Evolutionary conservation across 2,888 invertebrate genomes (phyloP).

Genomic region (Caenorhabditis doughertyi): DNA sequence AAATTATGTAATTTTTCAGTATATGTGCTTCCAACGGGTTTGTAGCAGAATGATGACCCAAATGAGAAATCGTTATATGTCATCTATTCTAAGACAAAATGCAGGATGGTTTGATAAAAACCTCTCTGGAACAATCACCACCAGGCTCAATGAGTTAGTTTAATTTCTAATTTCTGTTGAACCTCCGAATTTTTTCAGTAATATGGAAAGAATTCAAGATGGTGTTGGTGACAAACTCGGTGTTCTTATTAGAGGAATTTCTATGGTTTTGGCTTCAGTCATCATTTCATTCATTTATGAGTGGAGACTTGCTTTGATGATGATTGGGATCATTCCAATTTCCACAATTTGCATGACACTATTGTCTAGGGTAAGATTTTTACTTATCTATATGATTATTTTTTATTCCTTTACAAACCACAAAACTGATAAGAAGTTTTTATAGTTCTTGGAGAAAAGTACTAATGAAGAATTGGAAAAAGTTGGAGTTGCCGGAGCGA

Average conservation of each 20-base stretch:
- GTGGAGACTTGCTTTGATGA: slow-evolving; percentile 76
- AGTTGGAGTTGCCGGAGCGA: slow-evolving; percentile 74
- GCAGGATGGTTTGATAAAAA: slow-evolving; percentile 79
- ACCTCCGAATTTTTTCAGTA: slow-evolving; percentile 26
- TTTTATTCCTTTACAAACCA: background rate
- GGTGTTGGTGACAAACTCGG: slow-evolving; percentile 79
- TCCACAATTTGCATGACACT: slow-evolving; percentile 75
- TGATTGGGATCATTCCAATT: slow-evolving; percentile 76
- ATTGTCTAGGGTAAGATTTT: slow-evolving; percentile 69
- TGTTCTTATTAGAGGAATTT: slow-evolving; percentile 73
- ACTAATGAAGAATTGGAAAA: slow-evolving; percentile 68
- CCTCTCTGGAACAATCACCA: slow-evolving; percentile 75
- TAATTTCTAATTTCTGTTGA: background rate
- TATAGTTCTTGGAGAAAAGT: slow-evolving; percentile 72
- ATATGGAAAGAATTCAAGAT: slow-evolving; percentile 69
- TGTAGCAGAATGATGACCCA: slow-evolving; percentile 75
- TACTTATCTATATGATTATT: background rate
- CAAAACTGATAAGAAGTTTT: background rate
- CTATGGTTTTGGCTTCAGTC: slow-evolving; percentile 73
- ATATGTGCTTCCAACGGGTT: slow-evolving; percentile 76
- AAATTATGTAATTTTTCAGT: slow-evolving; percentile 72
- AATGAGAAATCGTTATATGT: slow-evolving; percentile 70
- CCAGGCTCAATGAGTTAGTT: slow-evolving; percentile 75
- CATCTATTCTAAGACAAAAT: slow-evolving; percentile 75
- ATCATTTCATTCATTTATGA: slow-evolving; percentile 74